Base-by-base conservation (phyloP, 30 jellyfish, hydroid and myxozoan species). In the Aurelia aurita complex sp. Pacific region DNA sequence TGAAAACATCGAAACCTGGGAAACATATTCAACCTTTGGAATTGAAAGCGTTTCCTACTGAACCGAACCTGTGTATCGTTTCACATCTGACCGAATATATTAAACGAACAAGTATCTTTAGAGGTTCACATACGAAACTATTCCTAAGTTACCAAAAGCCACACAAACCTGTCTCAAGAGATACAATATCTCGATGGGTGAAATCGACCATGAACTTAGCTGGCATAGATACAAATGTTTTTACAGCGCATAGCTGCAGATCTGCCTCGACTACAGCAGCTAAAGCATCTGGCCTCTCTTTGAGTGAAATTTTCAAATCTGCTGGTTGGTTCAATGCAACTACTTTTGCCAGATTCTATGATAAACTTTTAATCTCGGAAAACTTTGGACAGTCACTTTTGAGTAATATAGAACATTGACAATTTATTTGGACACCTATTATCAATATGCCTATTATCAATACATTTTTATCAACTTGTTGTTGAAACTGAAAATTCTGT, bases 1-100 rank as follows among this genome's bases (percentile, higher is more conserved):
- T 69, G 63, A 85, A 85, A 57, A 74, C 70, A 17, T 73, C 94
- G 9, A 40, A 68, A 61, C 82, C 88, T 19, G 94, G 94, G 32
- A 61, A 85, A 4, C 94, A 73, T 70, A 46, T 70, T 46, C 62
- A 74, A 59, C 94, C 94, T 18, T 13, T 85, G 15, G 62, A 69
- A 23, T 62, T 85, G 18, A 42, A 67, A 60, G 17, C 51, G 3
- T 75, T 53, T 64, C 34, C 55, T 12, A 15, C 10, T 11, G 51
- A 74, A 54, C 64, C 17, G 17, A 62, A 74, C 55, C 82, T 85
- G 52, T 85, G 94, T 69, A 64, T 75, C 38, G 92, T 83, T 36
- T 36, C 74, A 50, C 32, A 55, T 19, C 36, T 85, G 11, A 33
- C 68, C 10, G 75, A 54, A 19, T 73, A 73, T 50, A n/a, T 85